Percentiles rank a stretch among this genome's conserved stretches.
Conservation (phyloP, 2,888 invertebrate genomes). For the Hoplodrina ambigua region DNA sequence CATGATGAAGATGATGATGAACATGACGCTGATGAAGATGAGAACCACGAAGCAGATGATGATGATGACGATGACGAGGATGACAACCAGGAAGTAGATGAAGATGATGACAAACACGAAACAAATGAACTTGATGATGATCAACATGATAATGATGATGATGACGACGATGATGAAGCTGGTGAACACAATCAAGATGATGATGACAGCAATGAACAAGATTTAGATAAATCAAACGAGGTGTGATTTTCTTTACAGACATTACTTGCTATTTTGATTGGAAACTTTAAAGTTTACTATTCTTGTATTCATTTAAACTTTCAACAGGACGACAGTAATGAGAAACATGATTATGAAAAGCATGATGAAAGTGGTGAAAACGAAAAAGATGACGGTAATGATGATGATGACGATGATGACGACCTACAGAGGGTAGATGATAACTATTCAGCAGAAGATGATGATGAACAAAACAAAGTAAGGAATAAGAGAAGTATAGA, state of each 20-base stretch:
- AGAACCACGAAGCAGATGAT: slow-evolving; percentile 69
- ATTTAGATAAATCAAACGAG: slow-evolving; percentile 69
- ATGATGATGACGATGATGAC: slow-evolving; percentile 65
- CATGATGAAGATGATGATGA: slow-evolving; percentile 73
- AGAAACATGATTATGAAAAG: slow-evolving; percentile 64
- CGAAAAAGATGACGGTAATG: slow-evolving; percentile 41
- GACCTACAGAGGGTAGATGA: slow-evolving; percentile 68
- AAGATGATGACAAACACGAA: slow-evolving; percentile 50
- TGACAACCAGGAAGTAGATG: slow-evolving; percentile 55
- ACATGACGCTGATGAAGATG: slow-evolving; percentile 62
- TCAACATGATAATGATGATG: slow-evolving; percentile 68
- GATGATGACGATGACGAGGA: slow-evolving; percentile 60
- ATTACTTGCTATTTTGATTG: slow-evolving; percentile 22
- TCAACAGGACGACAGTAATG: slow-evolving; percentile 64
- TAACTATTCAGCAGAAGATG: slow-evolving; percentile 69
- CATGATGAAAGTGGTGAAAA: slow-evolving; percentile 61
- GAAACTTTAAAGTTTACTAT: slow-evolving; percentile 24
- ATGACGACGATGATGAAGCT: slow-evolving; percentile 62
- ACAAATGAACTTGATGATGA: slow-evolving; percentile 63
- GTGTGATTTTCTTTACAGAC: slow-evolving; percentile 58
- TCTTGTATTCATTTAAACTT: slow-evolving; percentile 52
- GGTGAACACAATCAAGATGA: slow-evolving; percentile 66
- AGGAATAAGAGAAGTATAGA: slow-evolving; percentile 60
- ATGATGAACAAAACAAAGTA: slow-evolving; percentile 64
- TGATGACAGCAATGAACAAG: slow-evolving; percentile 68